A percentile compares a stretch with the other conserved stretches of the same genome.
phyloP scores from a whole-genome alignment of 2,797 vertebrate genomes.

The Lycodopsis pacificus region DNA sequence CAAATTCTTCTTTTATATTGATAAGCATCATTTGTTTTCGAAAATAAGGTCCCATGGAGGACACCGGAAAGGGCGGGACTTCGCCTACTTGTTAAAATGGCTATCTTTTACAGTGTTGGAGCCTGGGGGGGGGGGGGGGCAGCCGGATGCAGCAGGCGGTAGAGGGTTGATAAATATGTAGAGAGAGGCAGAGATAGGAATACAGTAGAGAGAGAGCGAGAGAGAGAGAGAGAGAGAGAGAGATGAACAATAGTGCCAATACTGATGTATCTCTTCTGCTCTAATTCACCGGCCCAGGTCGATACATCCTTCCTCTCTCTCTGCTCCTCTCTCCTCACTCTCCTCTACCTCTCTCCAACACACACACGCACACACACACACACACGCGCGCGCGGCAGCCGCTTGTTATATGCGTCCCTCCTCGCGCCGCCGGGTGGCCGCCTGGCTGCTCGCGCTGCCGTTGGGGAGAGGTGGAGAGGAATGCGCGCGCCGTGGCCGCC shows the following conservation, averaged over 20 bases:
- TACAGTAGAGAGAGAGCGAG: neutral
- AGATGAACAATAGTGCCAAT: constrained; percentile 53
- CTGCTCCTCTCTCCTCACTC: constrained; percentile 9
- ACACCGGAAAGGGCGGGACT: neutral
- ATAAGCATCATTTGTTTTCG: neutral
- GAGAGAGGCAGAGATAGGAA: constrained; percentile 3
- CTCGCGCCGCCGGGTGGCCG: constrained; percentile 67
- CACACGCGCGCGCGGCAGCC: constrained; percentile 25
- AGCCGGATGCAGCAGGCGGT: constrained; percentile 8
- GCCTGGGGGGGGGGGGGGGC: constrained; percentile 2
- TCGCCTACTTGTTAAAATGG: constrained; percentile 13
- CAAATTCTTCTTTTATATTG: no score
- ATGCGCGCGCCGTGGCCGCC: constrained; percentile 69
- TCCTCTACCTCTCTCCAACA: constrained; percentile 13
- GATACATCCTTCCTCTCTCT: constrained; percentile 41
- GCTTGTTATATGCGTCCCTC: constrained; percentile 60
- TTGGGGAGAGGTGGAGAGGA: constrained; percentile 63
- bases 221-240: constrained; percentile 32
- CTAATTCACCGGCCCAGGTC: constrained; percentile 64
- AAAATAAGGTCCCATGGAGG: neutral
- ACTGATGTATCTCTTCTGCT: constrained; percentile 70
- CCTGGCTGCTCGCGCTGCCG: constrained; percentile 75
- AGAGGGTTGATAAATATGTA: neutral
- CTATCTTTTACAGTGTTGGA: constrained; percentile 23
- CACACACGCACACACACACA: constrained; percentile 15